These are phyloP conservation scores for Lophotriccus pileatus DNA, from an alignment of 2,797 vertebrate genomes.

Conservation along the genomic window DNA sequence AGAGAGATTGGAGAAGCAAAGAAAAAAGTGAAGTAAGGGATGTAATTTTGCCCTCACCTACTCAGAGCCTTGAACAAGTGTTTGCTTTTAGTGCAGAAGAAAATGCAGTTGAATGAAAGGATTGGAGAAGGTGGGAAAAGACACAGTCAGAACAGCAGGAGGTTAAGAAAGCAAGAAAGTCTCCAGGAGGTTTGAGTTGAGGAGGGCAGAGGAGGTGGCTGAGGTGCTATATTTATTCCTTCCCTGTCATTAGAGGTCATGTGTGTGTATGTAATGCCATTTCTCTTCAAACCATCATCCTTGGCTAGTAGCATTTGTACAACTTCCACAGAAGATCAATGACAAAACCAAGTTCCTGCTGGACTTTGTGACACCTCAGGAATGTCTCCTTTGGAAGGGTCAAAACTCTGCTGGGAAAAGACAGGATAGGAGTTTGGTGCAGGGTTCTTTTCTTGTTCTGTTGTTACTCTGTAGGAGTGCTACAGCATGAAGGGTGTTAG, in stretches of 20 bases:
- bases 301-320: neutral
- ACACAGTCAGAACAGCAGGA: neutral
- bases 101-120: neutral
- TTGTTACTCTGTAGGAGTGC: neutral
- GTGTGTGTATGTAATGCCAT: neutral
- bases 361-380: neutral
- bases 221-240: neutral
- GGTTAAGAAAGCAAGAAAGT: neutral
- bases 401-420: neutral
- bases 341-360: neutral
- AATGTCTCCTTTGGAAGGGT: neutral
- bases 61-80: neutral
- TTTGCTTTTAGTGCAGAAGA: neutral
- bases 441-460: neutral
- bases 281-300: neutral
- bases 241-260: neutral
- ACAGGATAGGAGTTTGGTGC: neutral
- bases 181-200: neutral
- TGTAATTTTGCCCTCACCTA: neutral
- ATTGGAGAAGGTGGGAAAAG: neutral
- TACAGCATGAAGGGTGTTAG: neutral
- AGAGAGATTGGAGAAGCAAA: neutral
- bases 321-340: neutral
- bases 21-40: neutral
- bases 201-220: neutral